Percentiles rank a stretch among this genome's conserved stretches.
Evolutionary conservation across 2,113 vertebrate genomes (phyloP).

Genomic region (Spermophilus dauricus): DNA sequence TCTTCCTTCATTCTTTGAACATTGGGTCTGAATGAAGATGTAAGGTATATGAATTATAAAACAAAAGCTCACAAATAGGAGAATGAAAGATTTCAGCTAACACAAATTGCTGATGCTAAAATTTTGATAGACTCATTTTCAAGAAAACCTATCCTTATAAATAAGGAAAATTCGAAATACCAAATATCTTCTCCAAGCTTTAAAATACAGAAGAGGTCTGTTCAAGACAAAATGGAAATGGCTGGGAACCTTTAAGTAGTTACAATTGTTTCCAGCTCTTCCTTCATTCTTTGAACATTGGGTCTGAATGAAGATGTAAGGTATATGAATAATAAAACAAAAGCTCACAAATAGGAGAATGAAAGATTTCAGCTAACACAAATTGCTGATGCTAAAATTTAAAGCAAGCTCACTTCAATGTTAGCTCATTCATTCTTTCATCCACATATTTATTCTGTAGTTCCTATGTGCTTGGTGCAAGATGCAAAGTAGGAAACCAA

Average conservation of each 20-base stretch:
- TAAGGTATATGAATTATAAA: neutral
- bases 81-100: neutral
- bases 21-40: neutral
- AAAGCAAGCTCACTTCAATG: neutral
- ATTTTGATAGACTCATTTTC: neutral
- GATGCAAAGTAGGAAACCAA: neutral
- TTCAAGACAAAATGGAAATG: neutral
- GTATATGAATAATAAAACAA: neutral
- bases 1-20: neutral
- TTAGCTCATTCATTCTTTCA: neutral
- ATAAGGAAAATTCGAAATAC: neutral
- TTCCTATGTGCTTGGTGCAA: neutral
- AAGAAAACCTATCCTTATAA: constrained; percentile 11
- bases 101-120: neutral
- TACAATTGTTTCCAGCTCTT: neutral
- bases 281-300: neutral
- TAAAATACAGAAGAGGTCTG: constrained; percentile 10
- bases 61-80: neutral
- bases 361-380: neutral
- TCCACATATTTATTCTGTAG: neutral
- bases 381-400: neutral
- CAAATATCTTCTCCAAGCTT: neutral
- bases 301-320: neutral
- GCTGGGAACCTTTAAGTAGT: neutral
- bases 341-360: neutral